A percentile compares a stretch with the other conserved stretches of the same genome.
Evolutionary conservation across 2,797 vertebrate species (phyloP).

Genomic region (Rhodeus uyekii): DNA sequence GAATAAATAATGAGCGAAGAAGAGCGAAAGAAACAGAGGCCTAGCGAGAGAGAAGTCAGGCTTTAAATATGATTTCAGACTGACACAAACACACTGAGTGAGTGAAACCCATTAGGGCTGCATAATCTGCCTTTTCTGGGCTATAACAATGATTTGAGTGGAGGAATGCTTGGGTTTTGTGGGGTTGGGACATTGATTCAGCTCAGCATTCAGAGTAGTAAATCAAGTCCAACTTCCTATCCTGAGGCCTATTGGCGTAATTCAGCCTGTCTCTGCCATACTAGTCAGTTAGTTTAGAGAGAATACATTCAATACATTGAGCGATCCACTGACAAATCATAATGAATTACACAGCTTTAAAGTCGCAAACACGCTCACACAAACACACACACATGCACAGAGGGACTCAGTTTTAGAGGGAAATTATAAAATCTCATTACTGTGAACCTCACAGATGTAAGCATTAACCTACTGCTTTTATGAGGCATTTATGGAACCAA

Average conservation of each 20-base stretch:
- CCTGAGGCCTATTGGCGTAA: constrained; percentile 80
- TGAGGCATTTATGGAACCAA: constrained; percentile 46
- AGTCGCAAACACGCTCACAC: constrained; percentile 35
- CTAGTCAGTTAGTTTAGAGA: constrained; percentile 84
- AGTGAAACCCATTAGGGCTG: constrained; percentile 81
- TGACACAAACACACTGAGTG: constrained; percentile 79
- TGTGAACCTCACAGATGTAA: constrained; percentile 51
- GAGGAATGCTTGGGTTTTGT: constrained; percentile 79
- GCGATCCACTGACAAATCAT: constrained; percentile 76
- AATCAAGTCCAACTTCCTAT: constrained; percentile 86
- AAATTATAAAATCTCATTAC: constrained; percentile 50
- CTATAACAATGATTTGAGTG: constrained; percentile 84
- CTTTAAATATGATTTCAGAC: constrained; percentile 86
- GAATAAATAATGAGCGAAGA: no score
- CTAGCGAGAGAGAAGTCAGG: constrained; percentile 76
- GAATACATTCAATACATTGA: constrained; percentile 81
- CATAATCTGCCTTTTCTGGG: constrained; percentile 85
- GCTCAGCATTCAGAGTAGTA: constrained; percentile 83
- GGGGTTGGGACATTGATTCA: constrained; percentile 79
- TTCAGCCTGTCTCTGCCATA: constrained; percentile 78
- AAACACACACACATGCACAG: constrained; percentile 35
- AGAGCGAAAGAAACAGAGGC: constrained; percentile 15
- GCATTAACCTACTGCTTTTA: constrained; percentile 48
- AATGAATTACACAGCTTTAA: constrained; percentile 76
- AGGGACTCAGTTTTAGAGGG: constrained; percentile 44